Conservation (phyloP, 2,113 vertebrate genomes). For the Peucedramus taeniatus region DNA sequence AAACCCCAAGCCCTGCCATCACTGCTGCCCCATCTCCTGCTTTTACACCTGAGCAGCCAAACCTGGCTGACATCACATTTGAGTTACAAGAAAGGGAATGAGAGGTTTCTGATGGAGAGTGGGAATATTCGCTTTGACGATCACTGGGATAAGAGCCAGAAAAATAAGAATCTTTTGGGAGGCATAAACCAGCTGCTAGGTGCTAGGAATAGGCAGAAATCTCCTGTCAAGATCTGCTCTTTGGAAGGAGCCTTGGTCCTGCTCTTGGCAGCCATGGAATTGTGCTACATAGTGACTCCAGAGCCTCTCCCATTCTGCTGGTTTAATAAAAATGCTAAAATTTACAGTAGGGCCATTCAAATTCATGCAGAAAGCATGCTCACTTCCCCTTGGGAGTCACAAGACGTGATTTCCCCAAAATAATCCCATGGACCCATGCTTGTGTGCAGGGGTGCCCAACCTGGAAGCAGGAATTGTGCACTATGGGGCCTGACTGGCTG, state of each 20-base stretch:
- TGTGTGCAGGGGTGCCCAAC: fast-evolving
- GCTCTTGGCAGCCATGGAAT: background rate
- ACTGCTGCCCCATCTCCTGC: background rate
- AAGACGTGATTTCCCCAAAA: background rate
- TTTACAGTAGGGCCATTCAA: fast-evolving
- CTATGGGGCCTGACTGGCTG: background rate
- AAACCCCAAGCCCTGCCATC: background rate
- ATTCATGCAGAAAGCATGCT: background rate
- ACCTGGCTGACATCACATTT: background rate
- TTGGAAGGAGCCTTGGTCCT: background rate
- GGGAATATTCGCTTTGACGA: background rate
- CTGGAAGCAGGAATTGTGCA: background rate
- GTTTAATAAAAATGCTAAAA: background rate
- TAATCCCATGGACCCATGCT: background rate
- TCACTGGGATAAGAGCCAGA: background rate
- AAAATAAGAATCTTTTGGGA: background rate
- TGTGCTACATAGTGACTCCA: background rate
- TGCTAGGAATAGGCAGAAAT: background rate
- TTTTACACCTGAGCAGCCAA: background rate
- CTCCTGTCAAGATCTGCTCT: background rate
- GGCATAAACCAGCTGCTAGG: background rate
- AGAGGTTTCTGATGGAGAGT: background rate
- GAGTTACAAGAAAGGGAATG: background rate
- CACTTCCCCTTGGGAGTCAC: background rate
- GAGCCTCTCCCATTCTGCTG: background rate